Percentiles rank a stretch among this genome's conserved stretches.
Evolutionary conservation across 1,140 invertebrate species (phyloP).

Genomic region (Mycetomoellerius zeteki): DNA sequence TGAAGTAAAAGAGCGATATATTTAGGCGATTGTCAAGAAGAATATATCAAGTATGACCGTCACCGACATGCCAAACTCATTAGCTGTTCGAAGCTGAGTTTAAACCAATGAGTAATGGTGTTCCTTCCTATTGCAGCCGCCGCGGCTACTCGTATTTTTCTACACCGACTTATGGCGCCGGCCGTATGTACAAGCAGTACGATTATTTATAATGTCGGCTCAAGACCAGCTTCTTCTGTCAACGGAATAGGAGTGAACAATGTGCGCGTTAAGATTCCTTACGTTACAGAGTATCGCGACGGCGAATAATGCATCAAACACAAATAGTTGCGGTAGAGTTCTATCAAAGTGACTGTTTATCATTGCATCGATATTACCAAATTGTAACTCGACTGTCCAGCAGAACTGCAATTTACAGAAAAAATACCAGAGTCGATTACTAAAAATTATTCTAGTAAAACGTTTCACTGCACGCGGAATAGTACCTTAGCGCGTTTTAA

Average conservation of each 20-base stretch:
- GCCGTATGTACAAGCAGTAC: slow-evolving; percentile 52
- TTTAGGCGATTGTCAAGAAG: slow-evolving; percentile 48
- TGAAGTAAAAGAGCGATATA: slow-evolving; percentile 10
- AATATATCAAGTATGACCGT: slow-evolving; percentile 50
- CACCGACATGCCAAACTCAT: slow-evolving; percentile 66
- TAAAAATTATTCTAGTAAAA: slow-evolving; percentile 45
- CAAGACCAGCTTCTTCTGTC: slow-evolving; percentile 66
- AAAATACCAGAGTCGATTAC: slow-evolving; percentile 20
- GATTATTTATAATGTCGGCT: slow-evolving; percentile 70
- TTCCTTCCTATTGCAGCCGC: slow-evolving; percentile 61
- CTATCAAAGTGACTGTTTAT: slow-evolving; percentile 22
- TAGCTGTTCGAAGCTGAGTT: slow-evolving; percentile 65
- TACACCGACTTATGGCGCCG: slow-evolving; percentile 64
- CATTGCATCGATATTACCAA: slow-evolving; percentile 3
- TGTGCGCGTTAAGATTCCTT: slow-evolving; percentile 34
- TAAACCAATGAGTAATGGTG: slow-evolving; percentile 73
- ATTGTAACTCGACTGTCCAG: slow-evolving; percentile 4
- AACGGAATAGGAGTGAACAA: slow-evolving; percentile 43
- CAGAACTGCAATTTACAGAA: neutral
- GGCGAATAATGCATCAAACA: slow-evolving; percentile 21
- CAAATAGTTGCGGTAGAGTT: slow-evolving; percentile 1
- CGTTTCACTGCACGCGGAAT: slow-evolving; percentile 15
- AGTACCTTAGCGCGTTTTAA: slow-evolving; percentile 45
- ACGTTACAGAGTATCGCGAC: slow-evolving; percentile 13
- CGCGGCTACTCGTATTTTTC: slow-evolving; percentile 66